phyloP scores from a whole-genome alignment of 2,888 invertebrate genomes.

The Stenoptilia bipunctidactyla region DNA sequence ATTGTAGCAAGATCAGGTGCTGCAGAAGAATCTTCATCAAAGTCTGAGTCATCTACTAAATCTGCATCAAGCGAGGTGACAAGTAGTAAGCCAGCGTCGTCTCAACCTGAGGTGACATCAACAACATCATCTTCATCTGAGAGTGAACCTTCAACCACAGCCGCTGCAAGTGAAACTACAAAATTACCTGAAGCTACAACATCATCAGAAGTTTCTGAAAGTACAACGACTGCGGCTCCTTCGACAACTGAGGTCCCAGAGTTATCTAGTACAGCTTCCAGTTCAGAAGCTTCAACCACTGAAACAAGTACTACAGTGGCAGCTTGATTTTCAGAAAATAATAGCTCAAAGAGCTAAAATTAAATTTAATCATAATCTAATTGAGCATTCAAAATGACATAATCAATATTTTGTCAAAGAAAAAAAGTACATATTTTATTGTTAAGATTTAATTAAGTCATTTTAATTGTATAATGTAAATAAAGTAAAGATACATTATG shows the following conservation, averaged over 20 bases:
- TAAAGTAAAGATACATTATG: no score
- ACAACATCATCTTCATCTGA: slow-evolving; percentile 1
- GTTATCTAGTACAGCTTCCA: slow-evolving; percentile 10
- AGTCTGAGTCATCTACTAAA: slow-evolving; percentile 6
- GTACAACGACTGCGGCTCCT: slow-evolving; percentile 3
- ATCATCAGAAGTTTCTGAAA: slow-evolving; percentile 9
- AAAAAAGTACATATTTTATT: no score
- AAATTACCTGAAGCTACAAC: slow-evolving; percentile 6
- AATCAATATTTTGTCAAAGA: no score
- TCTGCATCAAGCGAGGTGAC: neutral
- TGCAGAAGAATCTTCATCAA: slow-evolving; percentile 8
- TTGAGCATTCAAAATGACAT: no score
- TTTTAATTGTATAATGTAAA: no score
- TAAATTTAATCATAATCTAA: no score
- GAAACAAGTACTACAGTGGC: slow-evolving; percentile 17
- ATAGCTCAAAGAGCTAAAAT: no score
- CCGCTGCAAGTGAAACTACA: slow-evolving; percentile 7
- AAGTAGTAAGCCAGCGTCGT: neutral
- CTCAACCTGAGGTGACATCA: slow-evolving; percentile 6
- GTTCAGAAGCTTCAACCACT: slow-evolving; percentile 2
- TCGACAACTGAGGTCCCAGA: slow-evolving; percentile 4
- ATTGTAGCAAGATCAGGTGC: slow-evolving; percentile 9
- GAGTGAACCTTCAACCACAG: neutral
- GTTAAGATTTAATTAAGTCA: no score
- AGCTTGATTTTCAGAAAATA: no score